Conservation (phyloP, 2,888 invertebrate genomes). For the Bombylius major region DNA sequence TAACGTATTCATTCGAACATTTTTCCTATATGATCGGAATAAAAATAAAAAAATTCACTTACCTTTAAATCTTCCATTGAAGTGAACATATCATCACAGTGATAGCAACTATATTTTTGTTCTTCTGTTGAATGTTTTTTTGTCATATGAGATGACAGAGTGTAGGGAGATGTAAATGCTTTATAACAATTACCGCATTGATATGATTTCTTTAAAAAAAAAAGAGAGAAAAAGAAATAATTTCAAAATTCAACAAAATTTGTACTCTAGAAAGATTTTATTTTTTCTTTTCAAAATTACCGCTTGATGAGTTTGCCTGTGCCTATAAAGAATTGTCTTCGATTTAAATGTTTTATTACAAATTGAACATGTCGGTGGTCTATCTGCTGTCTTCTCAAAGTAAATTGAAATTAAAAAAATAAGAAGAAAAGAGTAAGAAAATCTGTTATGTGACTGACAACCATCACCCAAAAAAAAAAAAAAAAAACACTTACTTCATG, state of each 20-base stretch:
- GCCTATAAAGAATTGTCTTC: slow-evolving; percentile 47
- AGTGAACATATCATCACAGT: slow-evolving; percentile 45
- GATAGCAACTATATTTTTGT: slow-evolving; percentile 38
- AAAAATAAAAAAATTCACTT: not conserved
- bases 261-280: not conserved
- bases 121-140: slow-evolving; percentile 34
- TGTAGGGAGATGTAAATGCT: slow-evolving; percentile 30
- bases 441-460: too few relatives aligned
- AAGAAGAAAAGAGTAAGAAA: not conserved
- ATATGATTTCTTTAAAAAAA: slow-evolving; percentile 19
- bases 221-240: slow-evolving; percentile 1
- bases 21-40: too few relatives aligned
- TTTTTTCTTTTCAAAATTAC: slow-evolving; percentile 7
- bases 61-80: slow-evolving; percentile 44
- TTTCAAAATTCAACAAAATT: not conserved
- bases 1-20: too few relatives aligned
- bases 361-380: slow-evolving; percentile 47
- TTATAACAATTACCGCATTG: slow-evolving; percentile 37
- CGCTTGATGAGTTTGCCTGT: slow-evolving; percentile 49
- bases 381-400: slow-evolving; percentile 38
- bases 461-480: too few relatives aligned
- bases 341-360: slow-evolving; percentile 47
- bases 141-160: slow-evolving; percentile 30
- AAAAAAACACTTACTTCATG: slow-evolving; percentile 40
- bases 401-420: too few relatives aligned